Evolutionary conservation across 2,113 vertebrate species (phyloP), one percentile per base, ranked within the genome.

Genomic region (Heloderma charlesbogerti): DNA sequence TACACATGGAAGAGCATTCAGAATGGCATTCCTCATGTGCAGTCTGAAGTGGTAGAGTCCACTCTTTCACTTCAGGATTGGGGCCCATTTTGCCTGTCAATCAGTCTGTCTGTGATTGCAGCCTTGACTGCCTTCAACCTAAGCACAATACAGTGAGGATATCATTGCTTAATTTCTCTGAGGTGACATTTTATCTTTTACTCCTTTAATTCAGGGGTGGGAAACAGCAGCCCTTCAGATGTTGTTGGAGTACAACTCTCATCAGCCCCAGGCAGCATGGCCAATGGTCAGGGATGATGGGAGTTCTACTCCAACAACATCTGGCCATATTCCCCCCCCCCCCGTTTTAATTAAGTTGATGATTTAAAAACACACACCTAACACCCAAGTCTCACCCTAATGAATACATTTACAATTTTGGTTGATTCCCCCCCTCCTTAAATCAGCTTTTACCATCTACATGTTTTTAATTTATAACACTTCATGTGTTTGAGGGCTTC

Each of bases 361-460:
- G 43, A 51, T 48, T 63, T 60, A 15, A 60, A 60, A 60, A 63
- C 12, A 60, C 5, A 15, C 8, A 27, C 9, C 22, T 27, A 48
- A 4, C 2, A 3, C 3, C 13, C 66, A 67, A 29, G 22, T 54
- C 34, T 60, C 40, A 1, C 6, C 29, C 48, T 75, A 40, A 54
- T 72, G 67, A 51, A 86, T 37, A 12, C n/a, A 40, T 34, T 81
- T 40, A 84, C 20, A 13, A n/a, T 22, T 37, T 20, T 37, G 20
- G 8, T 29, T 27, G 43, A 34, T 90, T 75, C 85, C 85, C 27
- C 72, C 29, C 88, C 27, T 75, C 29, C 45, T 82, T 27, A 54
- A 95, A 72, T 91, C 75, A 60, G 63, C 71, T 87, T n/a, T 86
- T 25, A 45, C 0, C 0, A 27, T 81, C 86, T 93, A 20, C 66